A percentile compares a stretch with the other conserved stretches of the same genome.
Conservation (phyloP, 2,888 invertebrate species). For the Torymus texanus region DNA sequence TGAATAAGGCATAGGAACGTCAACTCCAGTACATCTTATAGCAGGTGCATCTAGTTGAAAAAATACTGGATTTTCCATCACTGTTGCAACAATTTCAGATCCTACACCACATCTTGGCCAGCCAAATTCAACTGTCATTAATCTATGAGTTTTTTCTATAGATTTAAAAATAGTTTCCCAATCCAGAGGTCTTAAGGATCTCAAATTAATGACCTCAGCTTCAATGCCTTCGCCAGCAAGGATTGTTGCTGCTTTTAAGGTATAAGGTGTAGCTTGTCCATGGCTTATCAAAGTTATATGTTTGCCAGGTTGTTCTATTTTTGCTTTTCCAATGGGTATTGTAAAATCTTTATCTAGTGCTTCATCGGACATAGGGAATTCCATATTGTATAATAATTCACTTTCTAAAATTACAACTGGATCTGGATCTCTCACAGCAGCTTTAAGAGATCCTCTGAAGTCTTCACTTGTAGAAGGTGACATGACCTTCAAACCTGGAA, state of each 20-base stretch:
- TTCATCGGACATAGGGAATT: slow-evolving; percentile 74
- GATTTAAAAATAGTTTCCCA: slow-evolving; percentile 74
- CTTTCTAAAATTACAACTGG: slow-evolving; percentile 81
- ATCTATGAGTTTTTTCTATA: slow-evolving; percentile 80
- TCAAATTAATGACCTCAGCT: slow-evolving; percentile 79
- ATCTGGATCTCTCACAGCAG: slow-evolving; percentile 80
- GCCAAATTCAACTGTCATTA: slow-evolving; percentile 81
- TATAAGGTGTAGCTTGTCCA: slow-evolving; percentile 59
- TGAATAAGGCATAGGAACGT: slow-evolving; percentile 63
- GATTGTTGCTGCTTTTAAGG: slow-evolving; percentile 61
- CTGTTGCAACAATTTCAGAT: slow-evolving; percentile 61
- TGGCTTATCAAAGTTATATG: slow-evolving; percentile 61
- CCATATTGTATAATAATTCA: slow-evolving; percentile 79
- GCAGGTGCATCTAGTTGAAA: slow-evolving; percentile 63
- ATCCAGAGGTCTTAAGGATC: slow-evolving; percentile 79
- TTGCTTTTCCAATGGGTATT: slow-evolving; percentile 64
- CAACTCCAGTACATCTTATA: slow-evolving; percentile 61
- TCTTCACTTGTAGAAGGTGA: slow-evolving; percentile 81
- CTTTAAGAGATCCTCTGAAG: slow-evolving; percentile 79
- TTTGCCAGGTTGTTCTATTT: slow-evolving; percentile 61
- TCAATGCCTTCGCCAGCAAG: slow-evolving; percentile 74
- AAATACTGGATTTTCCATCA: slow-evolving; percentile 64
- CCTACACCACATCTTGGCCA: slow-evolving; percentile 80
- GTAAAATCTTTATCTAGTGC: slow-evolving; percentile 61
- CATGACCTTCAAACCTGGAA: slow-evolving; percentile 80